Evolutionary conservation across 35 echinoderm and acorn worm species (phyloP).

Genomic region (Ophioderma brevispina): DNA sequence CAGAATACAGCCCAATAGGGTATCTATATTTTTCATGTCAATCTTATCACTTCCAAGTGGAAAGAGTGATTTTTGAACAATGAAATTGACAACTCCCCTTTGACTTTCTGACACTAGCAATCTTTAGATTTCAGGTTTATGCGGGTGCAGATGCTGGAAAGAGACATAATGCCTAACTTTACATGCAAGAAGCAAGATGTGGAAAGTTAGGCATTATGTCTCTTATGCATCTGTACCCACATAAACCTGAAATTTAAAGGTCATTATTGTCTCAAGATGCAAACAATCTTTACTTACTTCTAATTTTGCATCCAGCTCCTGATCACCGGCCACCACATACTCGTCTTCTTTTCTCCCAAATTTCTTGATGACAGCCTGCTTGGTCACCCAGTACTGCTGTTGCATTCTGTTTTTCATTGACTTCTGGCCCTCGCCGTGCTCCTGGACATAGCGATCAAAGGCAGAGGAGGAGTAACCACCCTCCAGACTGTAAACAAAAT

Average conservation of each 20-base stretch:
- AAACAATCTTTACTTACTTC: constrained; percentile 61
- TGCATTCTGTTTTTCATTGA: constrained; percentile 91
- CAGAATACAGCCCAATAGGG: no score
- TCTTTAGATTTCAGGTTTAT: no score
- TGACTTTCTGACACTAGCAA: no score
- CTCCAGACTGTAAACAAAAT: constrained; percentile 53
- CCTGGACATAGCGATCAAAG: constrained; percentile 81
- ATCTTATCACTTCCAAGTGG: no score
- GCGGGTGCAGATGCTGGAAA: no score
- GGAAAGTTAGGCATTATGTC: no score
- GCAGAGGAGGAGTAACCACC: constrained; percentile 80
- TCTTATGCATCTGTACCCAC: no score
- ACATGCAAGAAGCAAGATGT: no score
- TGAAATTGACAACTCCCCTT: not conserved
- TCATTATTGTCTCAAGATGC: no score
- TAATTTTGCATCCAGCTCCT: constrained; percentile 95
- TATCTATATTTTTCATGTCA: no score
- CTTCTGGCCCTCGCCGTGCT: constrained; percentile 67
- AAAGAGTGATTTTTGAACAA: not conserved
- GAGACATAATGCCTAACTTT: no score
- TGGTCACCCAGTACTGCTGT: constrained; percentile 98
- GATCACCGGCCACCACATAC: constrained; percentile 95
- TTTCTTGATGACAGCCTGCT: constrained; percentile 98
- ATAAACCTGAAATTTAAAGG: no score
- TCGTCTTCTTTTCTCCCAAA: constrained; percentile 97